Evolutionary conservation across 2,888 invertebrate species (phyloP), one percentile per base, ranked within the genome.

Genomic region (Drosophila tripunctata): DNA sequence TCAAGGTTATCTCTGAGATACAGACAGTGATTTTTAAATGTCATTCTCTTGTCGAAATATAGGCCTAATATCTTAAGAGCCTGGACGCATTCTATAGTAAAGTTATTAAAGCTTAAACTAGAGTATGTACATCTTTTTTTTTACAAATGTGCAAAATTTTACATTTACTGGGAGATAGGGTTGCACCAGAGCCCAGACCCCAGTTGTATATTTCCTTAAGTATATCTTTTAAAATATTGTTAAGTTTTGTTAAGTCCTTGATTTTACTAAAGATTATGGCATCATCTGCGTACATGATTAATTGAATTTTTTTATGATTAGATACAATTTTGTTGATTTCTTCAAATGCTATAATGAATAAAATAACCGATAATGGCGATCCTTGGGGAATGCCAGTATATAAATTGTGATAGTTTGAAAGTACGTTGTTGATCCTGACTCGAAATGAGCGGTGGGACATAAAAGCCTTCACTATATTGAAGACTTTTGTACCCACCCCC

Each of bases 261-360:
- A 36, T 36, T 36, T 36, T 36, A 17, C 36, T 36, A 36, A 36
- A 36, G 10, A 36, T 36, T 36, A 36, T 36, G 10, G 17, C 27
- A 14, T 45, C 41, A 12, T 57, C 41, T 24, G 41, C 56, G 31
- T 48, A 57, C n/a, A 48, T 40, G 4, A 24, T 19, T n/a, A 40
- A 4, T 10, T 48, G 15, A 3, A 56, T 19, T 10, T 38, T 17
- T 31, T 61, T 54, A 10, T 52, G 36, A 4, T 31, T 44, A 35
- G 15, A 21, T 40, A 52, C 35, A 36, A 44, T 60, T n/a, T 51
- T 30, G 14, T 65, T 47, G 19, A 35, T 40, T 44, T 48, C 10
- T 55, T 62, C 48, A 36, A 64, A 52, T 12, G 52, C 60, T 17
- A 52, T 52, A 19, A 44, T 63, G 30, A 64, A 52, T 31, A 60